These are phyloP conservation scores for Pristionchus entomophagus DNA, from an alignment of 2,888 invertebrate species.

Conservation along the genomic window DNA sequence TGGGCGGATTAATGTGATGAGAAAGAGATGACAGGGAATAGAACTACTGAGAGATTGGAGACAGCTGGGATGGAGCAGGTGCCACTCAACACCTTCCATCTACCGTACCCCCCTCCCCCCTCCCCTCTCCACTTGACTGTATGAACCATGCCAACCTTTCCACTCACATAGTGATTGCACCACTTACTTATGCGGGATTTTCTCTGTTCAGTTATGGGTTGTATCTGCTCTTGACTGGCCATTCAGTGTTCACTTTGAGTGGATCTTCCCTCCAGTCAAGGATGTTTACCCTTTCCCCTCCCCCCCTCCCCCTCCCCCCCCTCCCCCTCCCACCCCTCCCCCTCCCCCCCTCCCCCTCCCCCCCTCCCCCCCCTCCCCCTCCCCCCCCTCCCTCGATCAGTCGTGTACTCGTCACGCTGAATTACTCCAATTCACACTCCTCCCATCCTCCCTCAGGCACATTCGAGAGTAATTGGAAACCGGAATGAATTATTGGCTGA, in stretches of 20 bases:
- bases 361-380: not conserved
- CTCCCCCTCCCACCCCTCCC: too few relatives aligned
- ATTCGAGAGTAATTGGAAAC: constrained; percentile 21
- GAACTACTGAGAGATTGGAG: constrained; percentile 33
- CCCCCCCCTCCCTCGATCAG: not conserved
- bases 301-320: not conserved
- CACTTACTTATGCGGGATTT: constrained; percentile 18
- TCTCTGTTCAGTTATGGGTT: constrained; percentile 26
- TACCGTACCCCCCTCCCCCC: not conserved
- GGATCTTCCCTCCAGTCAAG: constrained; percentile 33
- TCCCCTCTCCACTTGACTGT: not conserved
- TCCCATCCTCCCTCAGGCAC: not conserved
- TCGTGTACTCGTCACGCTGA: constrained; percentile 6
- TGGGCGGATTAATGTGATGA: constrained; percentile 40
- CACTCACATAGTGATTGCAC: not conserved
- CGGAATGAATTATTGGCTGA: not conserved
- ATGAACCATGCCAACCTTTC: not conserved
- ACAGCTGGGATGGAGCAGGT: constrained; percentile 23
- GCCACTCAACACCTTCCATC: not conserved
- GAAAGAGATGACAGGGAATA: constrained; percentile 22
- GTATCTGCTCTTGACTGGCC: constrained; percentile 12
- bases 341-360: not conserved
- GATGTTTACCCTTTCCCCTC: constrained; percentile 9
- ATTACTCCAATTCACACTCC: constrained; percentile 4
- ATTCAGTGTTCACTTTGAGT: constrained; percentile 32